Base-by-base conservation (phyloP, 2,888 invertebrate genomes). In the Harpagoxenus sublaevis region DNA sequence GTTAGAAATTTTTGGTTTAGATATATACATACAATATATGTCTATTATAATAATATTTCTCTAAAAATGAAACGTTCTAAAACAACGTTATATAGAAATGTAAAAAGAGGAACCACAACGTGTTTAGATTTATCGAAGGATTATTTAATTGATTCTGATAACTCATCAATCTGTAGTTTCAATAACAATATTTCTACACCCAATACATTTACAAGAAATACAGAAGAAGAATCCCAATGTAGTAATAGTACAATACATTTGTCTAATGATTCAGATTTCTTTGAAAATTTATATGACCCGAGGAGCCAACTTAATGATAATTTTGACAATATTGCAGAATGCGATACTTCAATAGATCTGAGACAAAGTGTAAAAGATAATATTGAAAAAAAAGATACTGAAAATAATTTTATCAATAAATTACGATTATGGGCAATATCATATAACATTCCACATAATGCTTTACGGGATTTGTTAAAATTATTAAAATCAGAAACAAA, bases 401-500 rank as follows among this genome's bases (percentile, higher is more conserved):
- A 51, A 51, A 28, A 62, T 18, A 62, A 8, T 62, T 62, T 62
- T 62, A 62, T 18, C 9, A 68, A 68, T 68, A 23, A 10, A 51
- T 45, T 68, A 68, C 23, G 3, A 12, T 31, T 28, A 51, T 70
- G 70, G 70, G 51, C 70, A 51, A 51, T 70, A 51, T 35, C 18
- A 8, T 9, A 70, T 35, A 70, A 53, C 9, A 6, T 70, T 31
- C 31, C 48, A 53, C 53, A 51, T 45, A 53, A 31, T 5, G 48
- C 53, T 31, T 53, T 70, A 53, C n/a, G 35, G 15, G 31, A 53
- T 51, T 53, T 70, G 15, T 70, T 70, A 70, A 12, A 31, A 28
- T 70, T 53, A 51, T 70, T 70, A 45, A 39, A 48, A 45, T 48
- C 68, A 28, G 12, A 48, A 28, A 28, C 9, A 2, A 35, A 35